phyloP scores from a whole-genome alignment of 2,888 invertebrate species.

The Thera britannica region DNA sequence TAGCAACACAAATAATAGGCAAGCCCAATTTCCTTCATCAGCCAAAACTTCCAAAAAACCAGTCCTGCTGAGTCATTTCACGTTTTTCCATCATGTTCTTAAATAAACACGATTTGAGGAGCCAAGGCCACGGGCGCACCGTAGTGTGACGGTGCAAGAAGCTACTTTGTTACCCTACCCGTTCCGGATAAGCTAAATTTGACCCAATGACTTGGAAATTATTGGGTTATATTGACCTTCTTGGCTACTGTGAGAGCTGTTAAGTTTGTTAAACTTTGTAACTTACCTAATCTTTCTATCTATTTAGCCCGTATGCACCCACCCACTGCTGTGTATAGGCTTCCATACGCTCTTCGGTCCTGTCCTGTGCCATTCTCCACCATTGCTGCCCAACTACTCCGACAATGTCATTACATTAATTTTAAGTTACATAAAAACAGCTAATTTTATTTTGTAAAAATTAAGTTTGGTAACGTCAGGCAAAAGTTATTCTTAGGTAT shows the following conservation, averaged over 20 bases:
- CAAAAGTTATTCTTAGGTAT: too few relatives aligned
- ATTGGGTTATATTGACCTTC: background rate
- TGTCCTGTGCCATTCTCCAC: too few relatives aligned
- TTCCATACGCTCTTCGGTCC: too few relatives aligned
- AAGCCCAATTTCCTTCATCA: background rate
- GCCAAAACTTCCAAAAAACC: conserved; percentile 14
- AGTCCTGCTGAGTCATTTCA: conserved; percentile 46
- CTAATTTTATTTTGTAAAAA: too few relatives aligned
- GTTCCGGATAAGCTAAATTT: conserved; percentile 34
- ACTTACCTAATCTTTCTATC: too few relatives aligned
- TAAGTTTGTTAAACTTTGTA: too few relatives aligned
- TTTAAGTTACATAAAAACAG: too few relatives aligned
- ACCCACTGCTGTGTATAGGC: too few relatives aligned
- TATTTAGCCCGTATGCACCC: too few relatives aligned
- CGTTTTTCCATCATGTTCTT: conserved; percentile 45
- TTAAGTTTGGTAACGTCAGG: too few relatives aligned
- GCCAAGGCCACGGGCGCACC: conserved; percentile 51
- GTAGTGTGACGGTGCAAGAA: conserved; percentile 43
- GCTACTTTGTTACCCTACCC: conserved; percentile 20
- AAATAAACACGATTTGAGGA: conserved; percentile 39
- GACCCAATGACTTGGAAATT: conserved; percentile 38
- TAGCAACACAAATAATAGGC: background rate
- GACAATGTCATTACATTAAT: too few relatives aligned
- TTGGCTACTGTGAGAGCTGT: background rate
- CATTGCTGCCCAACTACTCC: too few relatives aligned